Percentiles rank a stretch among this genome's conserved stretches.
These are phyloP conservation scores for Thymallus thymallus DNA, from an alignment of 2,113 vertebrate genomes.

Conservation along the genomic window DNA sequence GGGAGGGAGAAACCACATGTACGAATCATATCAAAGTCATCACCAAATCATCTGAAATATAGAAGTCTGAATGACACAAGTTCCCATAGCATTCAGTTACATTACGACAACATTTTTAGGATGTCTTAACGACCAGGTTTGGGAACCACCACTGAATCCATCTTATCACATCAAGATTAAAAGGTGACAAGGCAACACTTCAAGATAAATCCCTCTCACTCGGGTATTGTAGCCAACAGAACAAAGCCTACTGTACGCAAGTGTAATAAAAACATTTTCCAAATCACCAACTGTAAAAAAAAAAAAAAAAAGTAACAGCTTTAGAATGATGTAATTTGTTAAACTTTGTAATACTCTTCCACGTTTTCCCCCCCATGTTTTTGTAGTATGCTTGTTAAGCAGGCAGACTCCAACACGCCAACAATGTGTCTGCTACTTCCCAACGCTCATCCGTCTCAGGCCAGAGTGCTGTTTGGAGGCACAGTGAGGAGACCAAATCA, in stretches of 20 bases:
- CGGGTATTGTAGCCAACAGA: background rate
- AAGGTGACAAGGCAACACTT: background rate
- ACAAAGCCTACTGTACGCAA: background rate
- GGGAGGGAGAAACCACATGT: background rate
- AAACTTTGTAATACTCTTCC: background rate
- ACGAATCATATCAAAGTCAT: slow-evolving; percentile 22
- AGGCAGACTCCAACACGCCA: background rate
- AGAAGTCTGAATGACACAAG: background rate
- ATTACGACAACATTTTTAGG: background rate
- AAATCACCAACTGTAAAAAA: background rate
- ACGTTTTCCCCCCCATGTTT: too few relatives aligned
- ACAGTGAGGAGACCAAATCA: slow-evolving; percentile 21
- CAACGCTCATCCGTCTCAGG: background rate
- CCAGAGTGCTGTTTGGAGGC: slow-evolving; percentile 24
- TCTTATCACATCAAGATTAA: background rate
- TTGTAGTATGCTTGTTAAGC: background rate
- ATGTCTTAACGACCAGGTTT: background rate
- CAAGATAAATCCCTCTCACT: background rate
- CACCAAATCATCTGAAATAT: background rate
- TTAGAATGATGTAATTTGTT: background rate
- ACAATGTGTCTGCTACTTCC: background rate
- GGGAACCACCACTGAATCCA: slow-evolving; percentile 1
- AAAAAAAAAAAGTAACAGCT: too few relatives aligned
- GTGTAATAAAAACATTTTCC: background rate
- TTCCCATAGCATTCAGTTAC: background rate